phyloP scores from a whole-genome alignment of 2,888 invertebrate species.

The Camponotus fellah region DNA sequence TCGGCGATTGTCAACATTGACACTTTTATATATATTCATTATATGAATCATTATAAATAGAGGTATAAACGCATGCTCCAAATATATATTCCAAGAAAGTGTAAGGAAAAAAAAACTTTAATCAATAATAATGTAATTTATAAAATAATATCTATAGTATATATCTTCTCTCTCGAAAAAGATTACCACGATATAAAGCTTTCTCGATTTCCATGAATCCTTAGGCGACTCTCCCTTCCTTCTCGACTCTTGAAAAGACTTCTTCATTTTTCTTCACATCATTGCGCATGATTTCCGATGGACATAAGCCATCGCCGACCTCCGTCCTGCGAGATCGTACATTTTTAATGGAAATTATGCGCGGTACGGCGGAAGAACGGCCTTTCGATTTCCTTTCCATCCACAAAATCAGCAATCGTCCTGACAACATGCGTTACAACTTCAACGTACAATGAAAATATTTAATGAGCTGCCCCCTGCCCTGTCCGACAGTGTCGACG shows the following conservation, averaged over 20 bases:
- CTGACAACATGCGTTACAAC: background rate
- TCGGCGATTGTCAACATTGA: background rate
- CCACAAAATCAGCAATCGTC: slow-evolving; percentile 6
- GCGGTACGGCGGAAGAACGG: background rate
- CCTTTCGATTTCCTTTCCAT: background rate
- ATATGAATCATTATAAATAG: background rate
- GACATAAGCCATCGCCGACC: slow-evolving; percentile 12
- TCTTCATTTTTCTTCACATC: slow-evolving; percentile 6
- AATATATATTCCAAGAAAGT: background rate
- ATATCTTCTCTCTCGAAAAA: background rate
- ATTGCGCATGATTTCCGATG: slow-evolving; percentile 26
- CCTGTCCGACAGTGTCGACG: slow-evolving; percentile 3
- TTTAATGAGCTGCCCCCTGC: slow-evolving; percentile 47
- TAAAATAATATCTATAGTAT: background rate
- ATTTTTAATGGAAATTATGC: slow-evolving; percentile 50
- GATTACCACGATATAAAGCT: background rate
- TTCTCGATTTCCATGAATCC: slow-evolving; percentile 13
- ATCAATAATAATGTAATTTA: background rate
- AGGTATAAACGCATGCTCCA: background rate
- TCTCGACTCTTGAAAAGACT: background rate
- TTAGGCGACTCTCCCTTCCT: background rate
- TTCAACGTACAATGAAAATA: too few species aligned
- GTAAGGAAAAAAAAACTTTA: background rate
- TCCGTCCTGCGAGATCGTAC: slow-evolving; percentile 11
- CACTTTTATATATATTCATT: background rate